A percentile compares a stretch with the other conserved stretches of the same genome.
These are phyloP conservation scores for Drosophila lacicola DNA, from an alignment of 2,888 invertebrate genomes.

Conservation along the genomic window DNA sequence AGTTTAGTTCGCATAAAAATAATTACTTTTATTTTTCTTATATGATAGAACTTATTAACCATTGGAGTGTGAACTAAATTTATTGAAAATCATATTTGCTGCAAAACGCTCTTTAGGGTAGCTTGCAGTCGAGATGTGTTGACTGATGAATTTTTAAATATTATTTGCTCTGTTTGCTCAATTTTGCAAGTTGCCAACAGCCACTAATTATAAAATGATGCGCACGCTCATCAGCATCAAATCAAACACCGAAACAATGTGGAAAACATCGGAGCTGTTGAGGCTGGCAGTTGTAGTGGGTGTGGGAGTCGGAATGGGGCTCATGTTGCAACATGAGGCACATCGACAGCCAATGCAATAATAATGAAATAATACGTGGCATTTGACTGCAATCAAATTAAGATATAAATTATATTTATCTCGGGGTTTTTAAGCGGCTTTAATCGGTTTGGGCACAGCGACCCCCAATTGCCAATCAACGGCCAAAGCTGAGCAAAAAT, in stretches of 20 bases:
- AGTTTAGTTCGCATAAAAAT: too few relatives aligned
- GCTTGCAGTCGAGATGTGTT: not conserved
- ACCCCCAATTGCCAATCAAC: too few relatives aligned
- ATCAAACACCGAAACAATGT: conserved; percentile 18
- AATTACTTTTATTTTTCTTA: too few relatives aligned
- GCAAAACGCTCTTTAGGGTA: not conserved
- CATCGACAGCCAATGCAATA: conserved; percentile 28
- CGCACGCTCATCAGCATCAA: conserved; percentile 7
- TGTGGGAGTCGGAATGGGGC: not conserved
- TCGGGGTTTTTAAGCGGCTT: conserved; percentile 16
- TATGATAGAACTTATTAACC: too few relatives aligned
- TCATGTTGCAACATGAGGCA: conserved; percentile 7
- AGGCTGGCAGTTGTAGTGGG: not conserved
- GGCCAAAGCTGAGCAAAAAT: conserved; percentile 20
- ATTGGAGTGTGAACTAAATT: too few relatives aligned
- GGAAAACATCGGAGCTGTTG: conserved; percentile 28
- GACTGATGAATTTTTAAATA: not conserved
- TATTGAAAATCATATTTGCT: too few relatives aligned
- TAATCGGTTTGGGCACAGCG: not conserved
- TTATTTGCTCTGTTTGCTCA: not conserved
- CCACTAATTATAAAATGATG: conserved; percentile 62
- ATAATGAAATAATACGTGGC: conserved; percentile 65
- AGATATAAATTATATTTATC: conserved; percentile 46
- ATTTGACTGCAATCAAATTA: conserved; percentile 64
- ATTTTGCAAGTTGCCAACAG: conserved; percentile 24